These are phyloP conservation scores for Halcyon smyrnensis DNA, from an alignment of 2,797 vertebrate genomes.

Conservation along the genomic window DNA sequence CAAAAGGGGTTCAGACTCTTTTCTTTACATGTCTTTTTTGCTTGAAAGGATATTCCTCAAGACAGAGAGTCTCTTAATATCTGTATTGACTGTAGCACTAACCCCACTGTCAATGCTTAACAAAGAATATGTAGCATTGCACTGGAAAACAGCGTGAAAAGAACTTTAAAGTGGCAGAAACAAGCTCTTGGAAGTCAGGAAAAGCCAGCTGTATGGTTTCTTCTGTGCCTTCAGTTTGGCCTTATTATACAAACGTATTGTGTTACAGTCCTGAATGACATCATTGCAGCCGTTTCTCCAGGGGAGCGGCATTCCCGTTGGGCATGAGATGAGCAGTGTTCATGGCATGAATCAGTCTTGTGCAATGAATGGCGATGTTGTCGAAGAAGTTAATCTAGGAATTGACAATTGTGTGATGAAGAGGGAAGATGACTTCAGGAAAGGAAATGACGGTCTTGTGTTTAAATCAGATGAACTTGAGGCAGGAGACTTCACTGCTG, in stretches of 20 bases:
- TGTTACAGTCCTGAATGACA: neutral
- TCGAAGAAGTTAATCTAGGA: conserved; percentile 26
- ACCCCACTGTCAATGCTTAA: neutral
- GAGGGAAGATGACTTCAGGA: neutral
- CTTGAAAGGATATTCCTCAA: neutral
- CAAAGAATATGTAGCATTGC: neutral
- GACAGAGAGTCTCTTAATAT: neutral
- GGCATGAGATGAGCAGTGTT: neutral
- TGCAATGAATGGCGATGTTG: conserved; percentile 38
- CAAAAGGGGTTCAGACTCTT: neutral
- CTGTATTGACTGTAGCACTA: neutral
- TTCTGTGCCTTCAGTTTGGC: neutral
- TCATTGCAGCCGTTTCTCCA: neutral
- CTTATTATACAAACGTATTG: neutral
- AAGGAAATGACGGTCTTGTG: neutral
- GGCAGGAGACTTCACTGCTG: neutral
- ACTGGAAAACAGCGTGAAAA: neutral
- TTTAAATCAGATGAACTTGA: conserved; percentile 9
- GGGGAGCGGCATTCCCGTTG: neutral
- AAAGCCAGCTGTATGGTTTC: neutral
- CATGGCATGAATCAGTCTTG: neutral
- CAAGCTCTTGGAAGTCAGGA: neutral
- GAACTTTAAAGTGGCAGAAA: neutral
- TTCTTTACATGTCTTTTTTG: neutral
- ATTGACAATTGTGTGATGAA: neutral